A percentile compares a stretch with the other conserved stretches of the same genome.
Evolutionary conservation across 2,113 vertebrate species (phyloP).

Genomic region (Macrotus californicus): DNA sequence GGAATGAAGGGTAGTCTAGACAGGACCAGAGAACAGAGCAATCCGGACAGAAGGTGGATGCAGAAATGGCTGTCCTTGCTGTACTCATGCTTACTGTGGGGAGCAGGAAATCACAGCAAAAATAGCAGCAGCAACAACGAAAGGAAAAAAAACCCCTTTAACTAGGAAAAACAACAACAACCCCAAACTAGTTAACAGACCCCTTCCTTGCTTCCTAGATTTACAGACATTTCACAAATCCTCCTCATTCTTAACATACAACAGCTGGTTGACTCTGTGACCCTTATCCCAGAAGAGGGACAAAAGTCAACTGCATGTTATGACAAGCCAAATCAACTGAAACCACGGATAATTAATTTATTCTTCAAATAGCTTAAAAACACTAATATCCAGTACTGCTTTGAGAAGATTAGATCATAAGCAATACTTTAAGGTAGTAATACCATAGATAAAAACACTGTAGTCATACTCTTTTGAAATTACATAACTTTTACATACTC

Average conservation of each 20-base stretch:
- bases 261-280: not conserved
- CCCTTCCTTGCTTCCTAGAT: not conserved
- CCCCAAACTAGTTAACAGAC: not conserved
- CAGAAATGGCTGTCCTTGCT: not conserved
- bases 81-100: not conserved
- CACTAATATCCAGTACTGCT: not conserved
- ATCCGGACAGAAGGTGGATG: not conserved
- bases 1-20: not conserved
- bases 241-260: constrained; percentile 4
- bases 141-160: not conserved
- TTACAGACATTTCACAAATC: not conserved
- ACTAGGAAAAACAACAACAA: not conserved
- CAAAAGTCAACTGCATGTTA: not conserved
- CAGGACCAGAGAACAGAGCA: not conserved
- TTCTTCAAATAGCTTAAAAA: not conserved
- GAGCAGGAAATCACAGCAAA: not conserved
- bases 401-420: not conserved
- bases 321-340: not conserved
- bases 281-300: not conserved
- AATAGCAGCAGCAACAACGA: not conserved
- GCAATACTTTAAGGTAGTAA: not conserved
- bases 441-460: not conserved
- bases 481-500: too few species aligned
- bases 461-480: not conserved
- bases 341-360: not conserved